Base-by-base conservation (phyloP, 2,113 vertebrate genomes). In the Lepus timidus region DNA sequence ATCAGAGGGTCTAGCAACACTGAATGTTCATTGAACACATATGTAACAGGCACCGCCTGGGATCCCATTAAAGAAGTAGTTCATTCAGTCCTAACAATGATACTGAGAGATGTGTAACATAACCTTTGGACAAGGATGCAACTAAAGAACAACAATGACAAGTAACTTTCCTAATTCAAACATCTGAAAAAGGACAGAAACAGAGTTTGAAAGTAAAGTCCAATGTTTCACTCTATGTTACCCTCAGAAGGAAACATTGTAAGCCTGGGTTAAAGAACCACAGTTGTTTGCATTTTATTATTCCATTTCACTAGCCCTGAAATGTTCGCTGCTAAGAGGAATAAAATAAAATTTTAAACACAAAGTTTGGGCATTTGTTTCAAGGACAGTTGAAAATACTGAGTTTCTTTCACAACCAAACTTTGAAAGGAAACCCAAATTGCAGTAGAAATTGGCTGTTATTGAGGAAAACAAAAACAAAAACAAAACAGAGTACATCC, bases 361-460 rank as follows among this genome's bases (percentile, higher is more conserved):
- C 31, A 79, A 91, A 68, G 2, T 62, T 88, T 61, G 23, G 29
- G 33, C 13, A 14, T 95, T 82, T 90, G 51, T 64, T 95, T 91
- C 44, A 73, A 75, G 65, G 20, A 13, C 22, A 81, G n/a, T 3
- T 36, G 49, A 23, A 36, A 33, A 65, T 14, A 36, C 33, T 71
- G 70, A 25, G n/a, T 79, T 79, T 78, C 25, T 88, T 19, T 88
- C 9, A 82, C 20, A 78, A 19, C 4, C n/a, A 79, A 55, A 1
- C 11, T 88, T 74, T 88, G 58, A 12, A 92, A 88, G 23, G 71
- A 8, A 73, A 55, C 44, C 10, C 71, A 73, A 67, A 17, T 33
- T 78, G 31, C 29, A 58, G 19, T 80, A 16, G 25, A 25, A 73
- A 88, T 33, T 88, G 33, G 17, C 23, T n/a, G 13, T 55, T 58